Evolutionary conservation across 2,113 vertebrate species (phyloP), one percentile per base, ranked within the genome.

Genomic region (Podiceps cristatus): DNA sequence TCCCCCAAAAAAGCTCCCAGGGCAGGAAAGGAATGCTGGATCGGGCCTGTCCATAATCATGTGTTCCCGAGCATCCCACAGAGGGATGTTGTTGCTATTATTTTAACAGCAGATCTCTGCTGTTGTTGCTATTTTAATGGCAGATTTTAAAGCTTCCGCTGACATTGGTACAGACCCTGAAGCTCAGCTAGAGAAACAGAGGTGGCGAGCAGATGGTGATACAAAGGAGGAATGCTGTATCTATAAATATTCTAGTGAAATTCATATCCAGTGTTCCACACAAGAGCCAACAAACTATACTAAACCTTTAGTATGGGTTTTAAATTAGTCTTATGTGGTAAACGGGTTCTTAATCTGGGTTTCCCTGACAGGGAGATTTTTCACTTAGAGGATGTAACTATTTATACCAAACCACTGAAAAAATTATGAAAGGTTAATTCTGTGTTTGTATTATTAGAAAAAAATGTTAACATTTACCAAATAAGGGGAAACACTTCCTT

Each of bases 91-190:
- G 96, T 94, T 95, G 80, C 91, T 96, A 84, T 94, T 96, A 95
- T 96, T 97, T 96, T 96, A 96, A 97, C 80, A 95, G 95, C 96
- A 97, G 82, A 95, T 96, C 88, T 97, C 86, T 96, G 76, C 88
- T 95, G 92, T 95, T 95, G 93, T 93, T 97, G 78, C 88, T 95
- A 95, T 97, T 95, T 97, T 97, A 97, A 94, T 86, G 92, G 94
- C 86, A 95, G 83, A 88, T 96, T 97, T 97, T 96, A 97, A 96
- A 95, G 94, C 88, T 96, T 97, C 96, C 96, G 88, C 83, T 95
- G 93, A 97, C 96, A 93, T 86, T 95, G 94, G 83, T 96, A 93
- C 86, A 95, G 94, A 63, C 72, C 13, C 94, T 68, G 88, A 91
- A 96, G 86, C 86, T 96, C 80, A 71, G 90, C 86, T 97, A 95